A percentile compares a stretch with the other conserved stretches of the same genome.
Evolutionary conservation across 2,888 invertebrate genomes (phyloP).

Genomic region (Scaptomyza cyrtandrae): DNA sequence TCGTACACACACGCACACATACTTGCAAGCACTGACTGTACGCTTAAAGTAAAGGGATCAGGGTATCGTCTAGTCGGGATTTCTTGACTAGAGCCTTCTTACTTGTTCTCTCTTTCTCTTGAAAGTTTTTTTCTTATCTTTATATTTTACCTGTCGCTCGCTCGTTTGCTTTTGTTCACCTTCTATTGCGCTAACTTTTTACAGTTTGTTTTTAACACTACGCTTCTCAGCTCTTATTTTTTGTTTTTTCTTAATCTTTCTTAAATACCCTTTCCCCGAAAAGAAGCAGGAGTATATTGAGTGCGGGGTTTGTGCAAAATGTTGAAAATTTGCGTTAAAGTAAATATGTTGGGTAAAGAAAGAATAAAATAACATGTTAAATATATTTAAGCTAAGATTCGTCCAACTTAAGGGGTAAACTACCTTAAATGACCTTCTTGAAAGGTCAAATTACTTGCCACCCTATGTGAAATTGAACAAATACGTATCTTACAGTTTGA

Average conservation of each 20-base stretch:
- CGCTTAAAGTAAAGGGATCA: no score
- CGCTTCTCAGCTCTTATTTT: slow-evolving; percentile 40
- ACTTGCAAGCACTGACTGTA: no score
- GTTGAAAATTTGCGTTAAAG: no score
- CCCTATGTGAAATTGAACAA: neutral
- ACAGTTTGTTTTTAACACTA: slow-evolving; percentile 18
- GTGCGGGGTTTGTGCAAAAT: no score
- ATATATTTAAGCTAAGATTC: neutral
- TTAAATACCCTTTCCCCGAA: no score
- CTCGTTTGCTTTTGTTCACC: slow-evolving; percentile 21
- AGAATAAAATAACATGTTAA: no score
- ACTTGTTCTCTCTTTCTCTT: neutral
- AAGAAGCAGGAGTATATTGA: no score
- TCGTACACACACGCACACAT: no score
- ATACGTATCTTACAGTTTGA: neutral
- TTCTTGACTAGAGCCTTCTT: no score
- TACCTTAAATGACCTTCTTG: neutral
- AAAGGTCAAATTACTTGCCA: neutral
- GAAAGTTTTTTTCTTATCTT: slow-evolving; percentile 1
- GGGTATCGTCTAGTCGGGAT: no score
- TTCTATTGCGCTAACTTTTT: slow-evolving; percentile 22
- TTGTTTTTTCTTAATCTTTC: neutral
- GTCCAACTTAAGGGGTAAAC: neutral
- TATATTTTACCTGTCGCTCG: neutral
- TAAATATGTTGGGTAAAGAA: no score